A percentile compares a stretch with the other conserved stretches of the same genome.
Conservation (phyloP, 2,797 vertebrate genomes). For the Chelonia mydas region DNA sequence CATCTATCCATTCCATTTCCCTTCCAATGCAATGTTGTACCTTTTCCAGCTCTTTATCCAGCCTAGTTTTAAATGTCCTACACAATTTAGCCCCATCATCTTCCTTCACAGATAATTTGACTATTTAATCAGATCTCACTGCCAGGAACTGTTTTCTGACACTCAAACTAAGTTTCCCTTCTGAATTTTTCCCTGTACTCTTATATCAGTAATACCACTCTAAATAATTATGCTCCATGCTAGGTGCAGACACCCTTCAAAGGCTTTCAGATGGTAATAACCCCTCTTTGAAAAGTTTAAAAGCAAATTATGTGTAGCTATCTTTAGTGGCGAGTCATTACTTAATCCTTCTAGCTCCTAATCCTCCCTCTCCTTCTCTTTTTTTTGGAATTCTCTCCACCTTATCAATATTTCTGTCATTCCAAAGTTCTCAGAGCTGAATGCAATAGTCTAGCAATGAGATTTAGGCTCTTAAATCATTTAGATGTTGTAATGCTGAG, state of each 20-base stretch:
- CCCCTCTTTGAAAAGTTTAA: slow-evolving; percentile 8
- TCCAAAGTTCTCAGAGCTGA: background rate
- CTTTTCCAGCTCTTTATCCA: background rate
- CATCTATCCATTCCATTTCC: background rate
- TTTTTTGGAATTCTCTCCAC: background rate
- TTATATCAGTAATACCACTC: background rate
- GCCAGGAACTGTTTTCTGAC: background rate
- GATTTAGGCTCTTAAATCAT: background rate
- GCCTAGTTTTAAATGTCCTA: background rate
- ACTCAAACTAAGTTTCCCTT: background rate
- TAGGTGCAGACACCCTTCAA: background rate
- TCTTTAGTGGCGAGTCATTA: background rate
- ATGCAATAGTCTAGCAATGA: background rate
- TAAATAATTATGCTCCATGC: background rate
- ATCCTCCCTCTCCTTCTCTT: too few species aligned
- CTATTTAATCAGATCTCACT: background rate
- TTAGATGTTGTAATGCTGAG: background rate
- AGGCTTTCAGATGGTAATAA: background rate
- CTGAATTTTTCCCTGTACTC: background rate
- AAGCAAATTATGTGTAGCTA: slow-evolving; percentile 27
- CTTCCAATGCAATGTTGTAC: background rate
- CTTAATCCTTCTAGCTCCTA: background rate
- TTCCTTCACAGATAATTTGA: background rate
- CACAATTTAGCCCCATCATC: accelerated
- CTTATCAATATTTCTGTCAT: background rate